Percentiles rank a stretch among this genome's conserved stretches.
These are phyloP conservation scores for Hypercompe scribonia DNA, from an alignment of 2,888 invertebrate species.

Conservation along the genomic window DNA sequence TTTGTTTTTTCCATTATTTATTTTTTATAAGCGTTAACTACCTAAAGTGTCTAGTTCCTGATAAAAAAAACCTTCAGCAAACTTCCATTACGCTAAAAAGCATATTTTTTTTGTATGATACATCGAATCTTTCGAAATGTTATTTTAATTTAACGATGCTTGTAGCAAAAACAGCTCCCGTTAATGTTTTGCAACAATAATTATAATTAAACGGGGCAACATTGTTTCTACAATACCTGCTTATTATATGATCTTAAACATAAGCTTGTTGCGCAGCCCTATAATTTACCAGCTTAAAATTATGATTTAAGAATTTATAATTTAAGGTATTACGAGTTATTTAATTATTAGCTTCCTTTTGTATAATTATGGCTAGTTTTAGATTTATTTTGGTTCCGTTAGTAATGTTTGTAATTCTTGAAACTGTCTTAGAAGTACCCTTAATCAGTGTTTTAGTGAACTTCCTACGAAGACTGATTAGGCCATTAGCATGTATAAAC, in stretches of 20 bases:
- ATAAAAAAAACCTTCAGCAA: background rate
- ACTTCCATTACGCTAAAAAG: background rate
- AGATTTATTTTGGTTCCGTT: slow-evolving; percentile 11
- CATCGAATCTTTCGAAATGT: slow-evolving; percentile 32
- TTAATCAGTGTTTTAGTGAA: background rate
- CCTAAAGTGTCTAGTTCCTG: background rate
- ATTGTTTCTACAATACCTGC: slow-evolving; percentile 63
- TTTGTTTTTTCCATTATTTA: background rate
- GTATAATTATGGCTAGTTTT: slow-evolving; percentile 36
- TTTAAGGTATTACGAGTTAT: slow-evolving; percentile 44
- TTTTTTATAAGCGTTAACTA: background rate
- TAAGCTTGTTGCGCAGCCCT: slow-evolving; percentile 60
- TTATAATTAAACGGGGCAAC: slow-evolving; percentile 68
- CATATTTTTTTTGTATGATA: background rate
- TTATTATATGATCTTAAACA: slow-evolving; percentile 70
- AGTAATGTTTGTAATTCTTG: background rate
- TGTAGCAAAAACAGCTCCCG: slow-evolving; percentile 65
- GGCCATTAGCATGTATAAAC: too few relatives aligned
- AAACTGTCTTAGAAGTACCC: background rate
- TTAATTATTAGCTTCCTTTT: slow-evolving; percentile 53
- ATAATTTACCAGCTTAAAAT: slow-evolving; percentile 71
- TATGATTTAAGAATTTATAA: slow-evolving; percentile 60
- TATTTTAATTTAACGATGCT: slow-evolving; percentile 20
- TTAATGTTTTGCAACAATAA: slow-evolving; percentile 58
- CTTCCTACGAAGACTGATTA: background rate